Percentiles rank a stretch among this genome's conserved stretches.
Evolutionary conservation across 2,797 vertebrate genomes (phyloP).

Genomic region (Pelodytes ibericus): DNA sequence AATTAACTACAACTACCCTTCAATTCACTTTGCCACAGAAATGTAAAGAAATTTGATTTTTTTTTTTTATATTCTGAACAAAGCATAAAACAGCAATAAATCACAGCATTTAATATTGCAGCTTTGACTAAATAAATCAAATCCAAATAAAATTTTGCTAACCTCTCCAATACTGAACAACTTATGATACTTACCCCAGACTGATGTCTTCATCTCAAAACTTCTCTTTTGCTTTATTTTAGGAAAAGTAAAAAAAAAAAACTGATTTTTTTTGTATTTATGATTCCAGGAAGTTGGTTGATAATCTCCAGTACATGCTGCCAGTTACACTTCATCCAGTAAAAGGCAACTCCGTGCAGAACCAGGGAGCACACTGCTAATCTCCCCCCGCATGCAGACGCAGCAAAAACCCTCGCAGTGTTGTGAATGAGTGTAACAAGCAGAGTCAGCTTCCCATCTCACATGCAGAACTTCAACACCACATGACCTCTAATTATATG

Average conservation of each 20-base stretch:
- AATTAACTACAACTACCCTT: no score
- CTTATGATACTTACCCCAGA: neutral
- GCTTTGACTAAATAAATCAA: no score
- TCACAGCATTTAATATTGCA: no score
- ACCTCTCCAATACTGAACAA: neutral
- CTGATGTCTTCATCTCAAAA: neutral
- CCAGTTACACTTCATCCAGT: neutral
- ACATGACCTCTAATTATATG: constrained; percentile 5
- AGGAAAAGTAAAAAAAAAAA: neutral
- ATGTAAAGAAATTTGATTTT: no score
- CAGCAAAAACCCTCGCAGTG: constrained; percentile 12
- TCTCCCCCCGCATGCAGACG: constrained; percentile 21
- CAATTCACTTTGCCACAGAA: no score
- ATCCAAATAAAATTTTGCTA: neutral
- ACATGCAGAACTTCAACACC: constrained; percentile 11
- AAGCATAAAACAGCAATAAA: no score
- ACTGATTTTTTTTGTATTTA: neutral
- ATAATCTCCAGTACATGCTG: neutral
- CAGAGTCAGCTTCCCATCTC: constrained; percentile 23
- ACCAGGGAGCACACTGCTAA: neutral
- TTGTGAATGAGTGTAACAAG: neutral
- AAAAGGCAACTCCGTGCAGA: neutral
- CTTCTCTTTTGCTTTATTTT: neutral
- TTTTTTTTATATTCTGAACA: no score
- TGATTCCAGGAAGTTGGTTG: neutral